Evolutionary conservation across 2,888 invertebrate species (phyloP).

Genomic region (Parascotia fuliginaria): DNA sequence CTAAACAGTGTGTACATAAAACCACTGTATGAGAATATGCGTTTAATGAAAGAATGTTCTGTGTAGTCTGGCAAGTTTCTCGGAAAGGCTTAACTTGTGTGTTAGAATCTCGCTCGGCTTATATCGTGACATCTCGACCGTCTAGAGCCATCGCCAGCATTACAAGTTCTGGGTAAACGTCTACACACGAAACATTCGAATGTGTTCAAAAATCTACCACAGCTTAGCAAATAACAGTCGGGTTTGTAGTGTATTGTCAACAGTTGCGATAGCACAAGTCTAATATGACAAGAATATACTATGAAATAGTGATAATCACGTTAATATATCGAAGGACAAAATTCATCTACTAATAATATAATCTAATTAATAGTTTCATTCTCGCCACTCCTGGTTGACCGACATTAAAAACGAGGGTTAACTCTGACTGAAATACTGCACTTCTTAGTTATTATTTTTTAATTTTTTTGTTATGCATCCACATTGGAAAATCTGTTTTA

Average conservation of each 20-base stretch:
- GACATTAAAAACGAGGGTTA: no score
- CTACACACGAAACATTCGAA: slow-evolving; percentile 23
- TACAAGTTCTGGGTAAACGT: slow-evolving; percentile 44
- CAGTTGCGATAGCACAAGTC: no score
- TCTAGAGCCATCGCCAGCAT: slow-evolving; percentile 29
- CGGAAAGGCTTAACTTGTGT: slow-evolving; percentile 56
- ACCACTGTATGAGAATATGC: slow-evolving; percentile 28
- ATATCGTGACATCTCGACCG: slow-evolving; percentile 47
- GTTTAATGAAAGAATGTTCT: slow-evolving; percentile 54
- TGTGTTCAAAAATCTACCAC: slow-evolving; percentile 28
- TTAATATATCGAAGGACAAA: no score
- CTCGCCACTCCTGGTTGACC: no score
- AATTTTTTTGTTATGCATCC: no score
- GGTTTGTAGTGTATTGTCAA: background rate
- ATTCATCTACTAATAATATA: no score
- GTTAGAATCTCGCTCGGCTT: slow-evolving; percentile 51
- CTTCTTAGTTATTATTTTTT: no score
- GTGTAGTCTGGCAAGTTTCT: slow-evolving; percentile 56
- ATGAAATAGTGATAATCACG: no score
- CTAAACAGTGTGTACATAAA: slow-evolving; percentile 24
- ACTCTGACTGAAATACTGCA: no score
- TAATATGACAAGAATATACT: no score
- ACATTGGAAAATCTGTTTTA: no score
- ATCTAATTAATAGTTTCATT: no score
- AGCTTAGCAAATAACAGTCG: background rate